Evolutionary conservation across 2,113 vertebrate genomes (phyloP).

Genomic region (Neogale vison): DNA sequence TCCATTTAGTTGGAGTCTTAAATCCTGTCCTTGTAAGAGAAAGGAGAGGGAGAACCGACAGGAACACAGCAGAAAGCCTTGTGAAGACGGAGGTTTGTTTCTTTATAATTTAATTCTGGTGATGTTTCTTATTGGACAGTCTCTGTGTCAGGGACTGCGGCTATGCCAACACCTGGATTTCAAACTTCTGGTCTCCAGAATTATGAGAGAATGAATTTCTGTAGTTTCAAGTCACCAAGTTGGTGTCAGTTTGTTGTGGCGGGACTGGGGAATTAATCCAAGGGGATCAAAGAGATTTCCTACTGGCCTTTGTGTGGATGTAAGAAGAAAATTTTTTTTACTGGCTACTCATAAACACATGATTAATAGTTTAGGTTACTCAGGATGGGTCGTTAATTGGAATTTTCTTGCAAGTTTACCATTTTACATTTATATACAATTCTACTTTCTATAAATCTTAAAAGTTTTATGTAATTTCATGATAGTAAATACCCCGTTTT

Average conservation of each 20-base stretch:
- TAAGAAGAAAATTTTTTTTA: neutral
- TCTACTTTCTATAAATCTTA: neutral
- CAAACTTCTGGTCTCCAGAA: neutral
- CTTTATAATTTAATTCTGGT: too few relatives aligned
- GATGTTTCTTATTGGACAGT: too few relatives aligned
- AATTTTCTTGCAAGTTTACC: neutral
- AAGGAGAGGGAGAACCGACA: neutral
- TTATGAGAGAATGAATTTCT: neutral
- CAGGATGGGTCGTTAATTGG: neutral
- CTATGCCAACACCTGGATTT: neutral
- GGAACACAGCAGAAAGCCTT: neutral
- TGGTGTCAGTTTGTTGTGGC: neutral
- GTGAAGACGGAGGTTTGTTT: neutral
- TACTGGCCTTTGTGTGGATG: neutral
- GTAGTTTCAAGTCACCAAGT: neutral
- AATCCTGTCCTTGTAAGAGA: neutral
- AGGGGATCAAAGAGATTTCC: neutral
- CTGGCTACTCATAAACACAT: neutral
- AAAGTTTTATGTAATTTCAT: neutral
- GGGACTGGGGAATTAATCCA: neutral
- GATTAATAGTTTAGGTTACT: neutral
- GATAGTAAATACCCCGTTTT: neutral
- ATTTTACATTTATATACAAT: neutral
- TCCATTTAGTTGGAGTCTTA: neutral
- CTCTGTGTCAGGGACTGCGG: neutral